Evolutionary conservation across 23 tunicate genomes (phyloP).

Genomic region (Botrylloides violaceus): DNA sequence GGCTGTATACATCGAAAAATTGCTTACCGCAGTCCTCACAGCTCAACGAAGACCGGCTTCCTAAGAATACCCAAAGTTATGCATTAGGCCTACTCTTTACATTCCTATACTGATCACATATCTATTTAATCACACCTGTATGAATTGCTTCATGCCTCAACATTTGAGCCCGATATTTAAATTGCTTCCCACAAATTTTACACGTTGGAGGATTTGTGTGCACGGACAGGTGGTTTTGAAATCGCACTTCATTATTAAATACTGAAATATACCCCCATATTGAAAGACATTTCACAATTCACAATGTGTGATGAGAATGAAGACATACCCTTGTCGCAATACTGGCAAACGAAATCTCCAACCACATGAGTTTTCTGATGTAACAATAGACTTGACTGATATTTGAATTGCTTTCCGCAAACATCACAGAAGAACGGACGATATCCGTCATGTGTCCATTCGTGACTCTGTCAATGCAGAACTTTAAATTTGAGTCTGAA

Average conservation of each 20-base stretch:
- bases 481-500: too few species aligned
- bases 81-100: not conserved
- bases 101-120: too few species aligned
- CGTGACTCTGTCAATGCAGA: slow-evolving; percentile 52
- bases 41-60: slow-evolving; percentile 56
- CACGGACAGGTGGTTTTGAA: slow-evolving; percentile 27
- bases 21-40: slow-evolving; percentile 83
- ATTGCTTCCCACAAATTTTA: slow-evolving; percentile 69
- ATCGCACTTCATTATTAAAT: slow-evolving; percentile 26
- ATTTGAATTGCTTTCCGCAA: slow-evolving; percentile 87
- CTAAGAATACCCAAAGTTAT: not conserved
- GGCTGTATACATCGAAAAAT: slow-evolving; percentile 54
- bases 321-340: slow-evolving; percentile 55
- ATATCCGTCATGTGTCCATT: slow-evolving; percentile 52
- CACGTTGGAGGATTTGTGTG: slow-evolving; percentile 56
- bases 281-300: not conserved
- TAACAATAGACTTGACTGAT: slow-evolving; percentile 32
- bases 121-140: slow-evolving; percentile 33
- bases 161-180: slow-evolving; percentile 38
- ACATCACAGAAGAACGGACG: slow-evolving; percentile 83
- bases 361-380: slow-evolving; percentile 61
- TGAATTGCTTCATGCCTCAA: slow-evolving; percentile 57
- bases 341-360: slow-evolving; percentile 21
- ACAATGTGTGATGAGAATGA: not conserved
- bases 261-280: slow-evolving; percentile 20